A percentile compares a stretch with the other conserved stretches of the same genome.
Evolutionary conservation across 2,888 invertebrate species (phyloP).

Genomic region (Trissoscelio sp.): DNA sequence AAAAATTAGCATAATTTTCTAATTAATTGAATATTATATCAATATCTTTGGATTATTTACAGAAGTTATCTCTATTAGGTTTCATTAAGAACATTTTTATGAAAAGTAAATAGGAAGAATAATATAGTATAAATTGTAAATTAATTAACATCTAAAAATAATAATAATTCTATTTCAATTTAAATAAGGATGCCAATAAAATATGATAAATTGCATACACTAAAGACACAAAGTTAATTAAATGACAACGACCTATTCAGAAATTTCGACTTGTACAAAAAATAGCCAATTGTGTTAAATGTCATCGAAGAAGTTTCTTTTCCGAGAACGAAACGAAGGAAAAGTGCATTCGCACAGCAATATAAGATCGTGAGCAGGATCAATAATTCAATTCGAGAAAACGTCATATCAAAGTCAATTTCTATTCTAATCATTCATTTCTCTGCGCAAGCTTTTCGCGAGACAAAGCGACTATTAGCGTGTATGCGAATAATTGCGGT

Average conservation of each 20-base stretch:
- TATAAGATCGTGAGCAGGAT: constrained; percentile 45
- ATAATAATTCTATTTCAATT: too few species aligned
- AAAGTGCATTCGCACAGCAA: constrained; percentile 17
- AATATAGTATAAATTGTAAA: too few species aligned
- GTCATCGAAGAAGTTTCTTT: constrained; percentile 33
- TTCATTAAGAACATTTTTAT: too few species aligned
- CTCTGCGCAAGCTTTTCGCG: constrained; percentile 43
- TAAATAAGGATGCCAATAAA: too few species aligned
- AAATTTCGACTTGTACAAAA: not conserved
- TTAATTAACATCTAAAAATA: too few species aligned
- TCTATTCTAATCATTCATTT: constrained; percentile 58
- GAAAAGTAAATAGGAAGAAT: too few species aligned
- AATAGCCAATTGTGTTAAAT: not conserved
- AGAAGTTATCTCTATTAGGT: too few species aligned
- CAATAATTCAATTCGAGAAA: constrained; percentile 52
- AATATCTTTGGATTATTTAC: too few species aligned
- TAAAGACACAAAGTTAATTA: not conserved
- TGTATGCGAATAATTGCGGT: constrained; percentile 59
- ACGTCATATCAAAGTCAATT: constrained; percentile 59
- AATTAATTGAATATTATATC: too few species aligned
- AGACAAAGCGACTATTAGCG: constrained; percentile 60
- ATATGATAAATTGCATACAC: too few species aligned
- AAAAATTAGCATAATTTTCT: too few species aligned
- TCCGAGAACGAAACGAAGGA: constrained; percentile 16
- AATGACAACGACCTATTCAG: not conserved